These are phyloP conservation scores for Sinocyclocheilus grahami DNA, from an alignment of 2,113 vertebrate species.

Conservation along the genomic window DNA sequence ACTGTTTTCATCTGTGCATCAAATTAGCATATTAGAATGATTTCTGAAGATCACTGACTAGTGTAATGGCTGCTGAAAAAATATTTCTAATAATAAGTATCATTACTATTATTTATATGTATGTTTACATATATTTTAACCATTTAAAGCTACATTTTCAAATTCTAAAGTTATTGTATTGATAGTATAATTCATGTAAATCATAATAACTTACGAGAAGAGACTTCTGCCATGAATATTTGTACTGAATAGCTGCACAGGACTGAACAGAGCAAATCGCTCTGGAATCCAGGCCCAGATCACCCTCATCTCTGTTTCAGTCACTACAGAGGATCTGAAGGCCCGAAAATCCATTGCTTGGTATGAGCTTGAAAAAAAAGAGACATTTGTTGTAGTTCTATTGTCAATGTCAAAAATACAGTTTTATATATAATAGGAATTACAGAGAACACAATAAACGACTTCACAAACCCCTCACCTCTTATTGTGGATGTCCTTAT, in stretches of 20 bases:
- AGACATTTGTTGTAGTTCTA: neutral
- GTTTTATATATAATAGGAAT: neutral
- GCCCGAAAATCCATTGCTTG: slow-evolving; percentile 77
- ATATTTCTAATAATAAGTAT: too few relatives aligned
- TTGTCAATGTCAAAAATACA: neutral
- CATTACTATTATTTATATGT: too few relatives aligned
- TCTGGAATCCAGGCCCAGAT: slow-evolving; percentile 91
- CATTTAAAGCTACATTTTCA: neutral
- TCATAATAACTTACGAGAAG: slow-evolving; percentile 70
- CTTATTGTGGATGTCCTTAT: slow-evolving; percentile 79
- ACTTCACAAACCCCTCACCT: slow-evolving; percentile 65
- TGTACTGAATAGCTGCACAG: slow-evolving; percentile 78
- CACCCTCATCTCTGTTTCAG: slow-evolving; percentile 81
- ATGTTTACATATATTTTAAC: neutral
- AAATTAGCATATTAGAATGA: too few relatives aligned
- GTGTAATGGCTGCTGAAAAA: too few relatives aligned
- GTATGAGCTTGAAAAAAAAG: slow-evolving; percentile 67
- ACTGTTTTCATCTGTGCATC: too few relatives aligned
- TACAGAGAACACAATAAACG: neutral
- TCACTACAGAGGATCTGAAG: slow-evolving; percentile 80
- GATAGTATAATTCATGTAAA: neutral
- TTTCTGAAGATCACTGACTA: too few relatives aligned
- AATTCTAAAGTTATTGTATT: neutral
- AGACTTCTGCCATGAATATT: slow-evolving; percentile 78
- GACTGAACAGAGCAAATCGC: slow-evolving; percentile 84